Evolutionary conservation across 2,113 vertebrate genomes (phyloP).

Genomic region (Amphiprion percula): DNA sequence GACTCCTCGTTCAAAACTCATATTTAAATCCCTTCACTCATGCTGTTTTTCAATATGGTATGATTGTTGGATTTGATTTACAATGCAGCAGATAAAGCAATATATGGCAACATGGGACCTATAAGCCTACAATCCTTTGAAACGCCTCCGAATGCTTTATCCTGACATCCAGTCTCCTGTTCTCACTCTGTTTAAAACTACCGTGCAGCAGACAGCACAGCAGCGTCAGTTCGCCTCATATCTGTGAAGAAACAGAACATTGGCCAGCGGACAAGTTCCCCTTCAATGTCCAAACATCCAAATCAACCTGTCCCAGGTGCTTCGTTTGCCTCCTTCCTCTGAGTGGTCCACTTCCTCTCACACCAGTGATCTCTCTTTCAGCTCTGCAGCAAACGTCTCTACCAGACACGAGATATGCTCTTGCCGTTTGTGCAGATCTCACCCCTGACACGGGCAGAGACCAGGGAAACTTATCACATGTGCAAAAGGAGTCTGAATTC

Average conservation of each 20-base stretch:
- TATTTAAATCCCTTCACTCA: slow-evolving; percentile 33
- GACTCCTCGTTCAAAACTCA: slow-evolving; percentile 32
- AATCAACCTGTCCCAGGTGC: slow-evolving; percentile 73
- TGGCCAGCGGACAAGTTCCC: slow-evolving; percentile 56
- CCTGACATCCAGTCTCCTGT: slow-evolving; percentile 37
- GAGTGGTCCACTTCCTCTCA: slow-evolving; percentile 73
- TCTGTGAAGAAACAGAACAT: slow-evolving; percentile 49
- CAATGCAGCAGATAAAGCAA: slow-evolving; percentile 50
- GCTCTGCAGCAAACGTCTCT: slow-evolving; percentile 57
- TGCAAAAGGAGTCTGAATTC: slow-evolving; percentile 71
- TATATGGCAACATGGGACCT: slow-evolving; percentile 26
- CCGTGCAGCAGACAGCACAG: slow-evolving; percentile 21
- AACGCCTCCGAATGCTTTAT: slow-evolving; percentile 22
- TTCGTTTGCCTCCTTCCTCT: slow-evolving; percentile 68
- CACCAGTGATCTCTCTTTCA: slow-evolving; percentile 62
- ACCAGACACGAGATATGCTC: slow-evolving; percentile 55
- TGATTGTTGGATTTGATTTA: slow-evolving; percentile 37
- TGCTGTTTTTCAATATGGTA: slow-evolving; percentile 24
- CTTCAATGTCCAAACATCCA: slow-evolving; percentile 56
- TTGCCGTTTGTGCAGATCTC: slow-evolving; percentile 59
- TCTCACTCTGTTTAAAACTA: slow-evolving; percentile 33
- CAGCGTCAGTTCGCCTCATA: slow-evolving; percentile 44
- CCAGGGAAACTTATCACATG: slow-evolving; percentile 70
- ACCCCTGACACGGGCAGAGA: slow-evolving; percentile 47
- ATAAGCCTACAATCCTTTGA: slow-evolving; percentile 14